Percentiles rank a stretch among this genome's conserved stretches.
Conservation (phyloP, 2,113 vertebrate genomes). For the Felis chaus region DNA sequence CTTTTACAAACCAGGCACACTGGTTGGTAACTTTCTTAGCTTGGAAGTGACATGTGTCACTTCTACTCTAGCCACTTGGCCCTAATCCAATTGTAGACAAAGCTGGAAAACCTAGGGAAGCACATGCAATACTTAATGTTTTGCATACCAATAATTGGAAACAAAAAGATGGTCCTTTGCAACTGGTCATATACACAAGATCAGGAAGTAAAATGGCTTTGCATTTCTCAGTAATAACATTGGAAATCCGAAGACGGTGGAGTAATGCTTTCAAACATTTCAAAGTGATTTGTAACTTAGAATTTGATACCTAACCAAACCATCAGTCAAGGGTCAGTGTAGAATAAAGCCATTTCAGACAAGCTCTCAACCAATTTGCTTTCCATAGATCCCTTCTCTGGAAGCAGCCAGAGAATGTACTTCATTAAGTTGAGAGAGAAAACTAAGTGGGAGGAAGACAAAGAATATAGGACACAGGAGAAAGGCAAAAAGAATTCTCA, state of each 20-base stretch:
- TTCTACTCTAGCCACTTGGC: neutral
- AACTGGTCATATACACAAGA: neutral
- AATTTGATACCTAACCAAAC: neutral
- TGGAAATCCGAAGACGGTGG: neutral
- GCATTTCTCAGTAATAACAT: neutral
- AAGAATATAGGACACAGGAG: neutral
- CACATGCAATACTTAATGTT: neutral
- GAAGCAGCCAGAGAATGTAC: neutral
- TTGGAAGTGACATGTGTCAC: neutral
- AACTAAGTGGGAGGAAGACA: neutral
- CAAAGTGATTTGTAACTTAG: neutral
- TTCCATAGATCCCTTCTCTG: neutral
- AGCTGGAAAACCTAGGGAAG: neutral
- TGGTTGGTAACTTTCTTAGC: neutral
- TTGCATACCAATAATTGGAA: neutral
- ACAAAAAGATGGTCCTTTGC: neutral
- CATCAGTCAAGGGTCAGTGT: neutral
- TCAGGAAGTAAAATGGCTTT: neutral
- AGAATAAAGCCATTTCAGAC: neutral
- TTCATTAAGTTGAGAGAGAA: neutral
- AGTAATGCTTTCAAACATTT: neutral
- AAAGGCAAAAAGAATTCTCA: neutral
- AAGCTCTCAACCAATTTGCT: neutral
- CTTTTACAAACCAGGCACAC: neutral
- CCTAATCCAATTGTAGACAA: neutral